Percentiles rank a stretch among this genome's conserved stretches.
These are phyloP conservation scores for Meteorus colon DNA, from an alignment of 2,888 invertebrate genomes.

Conservation along the genomic window DNA sequence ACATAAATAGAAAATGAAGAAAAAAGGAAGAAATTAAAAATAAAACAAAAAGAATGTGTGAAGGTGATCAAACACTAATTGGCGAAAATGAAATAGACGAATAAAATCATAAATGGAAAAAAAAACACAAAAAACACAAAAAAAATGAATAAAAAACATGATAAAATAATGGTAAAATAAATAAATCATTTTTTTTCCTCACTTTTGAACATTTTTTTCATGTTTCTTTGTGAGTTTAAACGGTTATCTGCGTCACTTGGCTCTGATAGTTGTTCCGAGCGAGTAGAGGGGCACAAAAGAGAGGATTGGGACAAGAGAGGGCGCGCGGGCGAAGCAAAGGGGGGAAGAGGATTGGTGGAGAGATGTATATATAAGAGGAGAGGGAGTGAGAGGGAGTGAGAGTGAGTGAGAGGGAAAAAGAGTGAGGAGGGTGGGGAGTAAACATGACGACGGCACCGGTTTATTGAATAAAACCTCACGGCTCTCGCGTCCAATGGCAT, in stretches of 20 bases:
- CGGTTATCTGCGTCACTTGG: conserved; percentile 28
- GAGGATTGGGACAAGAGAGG: conserved; percentile 2
- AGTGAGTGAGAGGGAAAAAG: background rate
- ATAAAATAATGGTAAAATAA: background rate
- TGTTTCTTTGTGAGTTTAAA: conserved; percentile 18
- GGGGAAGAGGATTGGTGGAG: background rate
- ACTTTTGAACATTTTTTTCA: background rate
- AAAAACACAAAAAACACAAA: no score
- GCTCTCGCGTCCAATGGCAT: conserved; percentile 41
- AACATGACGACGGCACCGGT: conserved; percentile 36
- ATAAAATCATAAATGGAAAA: no score
- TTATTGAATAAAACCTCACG: conserved; percentile 48
- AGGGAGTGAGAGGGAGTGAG: background rate
- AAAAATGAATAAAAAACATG: background rate
- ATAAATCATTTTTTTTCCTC: background rate
- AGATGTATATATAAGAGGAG: background rate
- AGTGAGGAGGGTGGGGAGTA: background rate
- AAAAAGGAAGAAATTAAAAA: no score
- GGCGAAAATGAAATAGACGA: no score
- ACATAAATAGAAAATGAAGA: no score
- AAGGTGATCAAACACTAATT: no score
- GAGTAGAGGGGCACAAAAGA: conserved; percentile 6
- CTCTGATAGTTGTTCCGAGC: conserved; percentile 13
- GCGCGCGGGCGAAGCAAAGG: background rate
- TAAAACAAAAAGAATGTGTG: no score